phyloP scores from a whole-genome alignment of 2,113 vertebrate genomes.

The Hymenochirus boettgeri region DNA sequence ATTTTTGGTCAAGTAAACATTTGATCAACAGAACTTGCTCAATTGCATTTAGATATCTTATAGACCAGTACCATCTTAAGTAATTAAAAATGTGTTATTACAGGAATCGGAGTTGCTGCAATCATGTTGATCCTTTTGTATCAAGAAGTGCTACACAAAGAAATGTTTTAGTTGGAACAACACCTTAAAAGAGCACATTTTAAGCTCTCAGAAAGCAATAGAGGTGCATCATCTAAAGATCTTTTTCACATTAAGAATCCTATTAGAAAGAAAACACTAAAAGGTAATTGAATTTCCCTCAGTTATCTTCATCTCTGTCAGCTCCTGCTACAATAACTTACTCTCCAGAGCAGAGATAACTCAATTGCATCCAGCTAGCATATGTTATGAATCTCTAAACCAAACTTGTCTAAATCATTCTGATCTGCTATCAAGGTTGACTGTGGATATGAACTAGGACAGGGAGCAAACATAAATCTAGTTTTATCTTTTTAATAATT shows the following conservation, averaged over 20 bases:
- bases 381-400: constrained; percentile 91
- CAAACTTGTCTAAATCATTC: constrained; percentile 91
- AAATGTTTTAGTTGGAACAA: constrained; percentile 19
- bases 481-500: constrained; percentile 91
- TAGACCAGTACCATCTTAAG: background rate
- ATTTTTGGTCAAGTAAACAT: no score
- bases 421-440: constrained; percentile 78
- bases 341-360: constrained; percentile 92
- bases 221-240: constrained; percentile 82
- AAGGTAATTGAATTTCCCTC: constrained; percentile 99
- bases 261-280: constrained; percentile 99
- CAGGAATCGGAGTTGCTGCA: background rate
- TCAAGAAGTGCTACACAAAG: background rate
- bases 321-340: constrained; percentile 97
- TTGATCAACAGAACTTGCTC: no score
- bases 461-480: constrained; percentile 87
- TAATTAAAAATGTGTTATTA: background rate
- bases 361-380: constrained; percentile 92
- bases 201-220: constrained; percentile 64
- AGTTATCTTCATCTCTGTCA: constrained; percentile 99
- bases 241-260: constrained; percentile 98
- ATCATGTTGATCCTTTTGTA: no score
- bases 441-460: constrained; percentile 87
- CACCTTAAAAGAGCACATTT: constrained; percentile 60
- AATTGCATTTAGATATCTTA: no score